Base-by-base conservation (phyloP, 1,140 invertebrate genomes). In the Odontomachus brunneus region DNA sequence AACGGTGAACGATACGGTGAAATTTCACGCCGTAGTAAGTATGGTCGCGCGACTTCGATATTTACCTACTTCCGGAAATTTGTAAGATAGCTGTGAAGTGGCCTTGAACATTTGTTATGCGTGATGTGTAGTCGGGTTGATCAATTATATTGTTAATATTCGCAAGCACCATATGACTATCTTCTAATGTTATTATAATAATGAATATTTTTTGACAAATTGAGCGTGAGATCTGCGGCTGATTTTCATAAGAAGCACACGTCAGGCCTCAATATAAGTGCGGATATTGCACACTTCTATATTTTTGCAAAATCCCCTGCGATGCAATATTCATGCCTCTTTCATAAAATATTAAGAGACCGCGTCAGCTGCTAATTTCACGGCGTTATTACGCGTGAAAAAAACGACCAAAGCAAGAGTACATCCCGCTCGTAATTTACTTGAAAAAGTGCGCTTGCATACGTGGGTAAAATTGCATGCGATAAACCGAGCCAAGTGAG, bases 401-500 rank as follows among this genome's bases (percentile, higher is more conserved):
- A 44, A 9, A 75, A 49, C 7, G n/a, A 14, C 15, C 12, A 49
- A 38, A 11, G 11, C 19, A 51, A 14, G 14, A 33, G 15, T 5
- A 49, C 22, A 19, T 53, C 76, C 2, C 55, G 53, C 11, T 15
- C 48, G 49, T 48, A 57, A 71, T 63, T 55, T 29, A 7, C 81
- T 19, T 49, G 67, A 73, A 80, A 83, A 67, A 74, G 33, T 48
- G 53, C 49, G 17, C 33, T 29, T 82, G n/a, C n/a, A n/a, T n/a
- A 84, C 62, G 75, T 84, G 67, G 53, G 63, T 74, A 65, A 74
- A 51, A 57, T 51, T 51, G 51, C 69, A 72, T 55, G 84, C 72
- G 69, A 49, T 29, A 84, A 78, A 75, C 57, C 12, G 17, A 80
- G 51, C 19, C 26, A 53, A 66, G 48, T 57, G 85, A 65, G 86